A percentile compares a stretch with the other conserved stretches of the same genome.
phyloP scores from a whole-genome alignment of 2,888 invertebrate species.

The Phalangium opilio region DNA sequence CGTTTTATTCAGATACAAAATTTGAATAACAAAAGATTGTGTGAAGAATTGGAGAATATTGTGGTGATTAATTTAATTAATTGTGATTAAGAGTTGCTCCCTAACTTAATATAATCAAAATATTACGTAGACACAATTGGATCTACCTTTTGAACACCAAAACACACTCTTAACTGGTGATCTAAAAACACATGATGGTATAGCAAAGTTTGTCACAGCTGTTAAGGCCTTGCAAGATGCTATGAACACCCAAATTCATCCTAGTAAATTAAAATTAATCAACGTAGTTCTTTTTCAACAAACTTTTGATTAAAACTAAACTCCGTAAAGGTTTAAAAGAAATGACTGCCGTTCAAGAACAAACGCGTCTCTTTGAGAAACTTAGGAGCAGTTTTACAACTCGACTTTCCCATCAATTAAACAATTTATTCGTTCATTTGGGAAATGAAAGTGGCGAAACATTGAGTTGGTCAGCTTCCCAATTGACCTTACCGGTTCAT shows the following conservation, averaged over 20 bases:
- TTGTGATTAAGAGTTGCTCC: too few species aligned
- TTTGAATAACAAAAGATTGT: constrained; percentile 61
- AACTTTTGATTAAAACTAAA: neutral
- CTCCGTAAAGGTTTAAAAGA: constrained; percentile 27
- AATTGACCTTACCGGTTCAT: constrained; percentile 55
- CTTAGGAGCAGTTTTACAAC: constrained; percentile 63
- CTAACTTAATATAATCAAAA: too few species aligned
- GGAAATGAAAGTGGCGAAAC: constrained; percentile 55
- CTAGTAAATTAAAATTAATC: constrained; percentile 27
- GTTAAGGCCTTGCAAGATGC: constrained; percentile 57
- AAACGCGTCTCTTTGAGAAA: constrained; percentile 57
- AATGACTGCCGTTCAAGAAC: constrained; percentile 63
- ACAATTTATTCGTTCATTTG: constrained; percentile 81
- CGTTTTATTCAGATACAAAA: constrained; percentile 69
- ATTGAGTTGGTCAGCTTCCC: constrained; percentile 32
- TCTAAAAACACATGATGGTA: constrained; percentile 41
- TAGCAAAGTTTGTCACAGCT: constrained; percentile 41
- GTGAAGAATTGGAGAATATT: constrained; percentile 59
- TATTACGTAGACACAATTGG: constrained; percentile 48
- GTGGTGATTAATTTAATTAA: too few species aligned
- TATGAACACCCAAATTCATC: constrained; percentile 40
- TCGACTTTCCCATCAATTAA: constrained; percentile 71
- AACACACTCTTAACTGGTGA: constrained; percentile 54
- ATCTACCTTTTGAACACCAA: constrained; percentile 50
- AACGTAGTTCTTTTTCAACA: constrained; percentile 2